Base-by-base conservation (phyloP, 2,888 invertebrate genomes). In the Lamproptera curius region DNA sequence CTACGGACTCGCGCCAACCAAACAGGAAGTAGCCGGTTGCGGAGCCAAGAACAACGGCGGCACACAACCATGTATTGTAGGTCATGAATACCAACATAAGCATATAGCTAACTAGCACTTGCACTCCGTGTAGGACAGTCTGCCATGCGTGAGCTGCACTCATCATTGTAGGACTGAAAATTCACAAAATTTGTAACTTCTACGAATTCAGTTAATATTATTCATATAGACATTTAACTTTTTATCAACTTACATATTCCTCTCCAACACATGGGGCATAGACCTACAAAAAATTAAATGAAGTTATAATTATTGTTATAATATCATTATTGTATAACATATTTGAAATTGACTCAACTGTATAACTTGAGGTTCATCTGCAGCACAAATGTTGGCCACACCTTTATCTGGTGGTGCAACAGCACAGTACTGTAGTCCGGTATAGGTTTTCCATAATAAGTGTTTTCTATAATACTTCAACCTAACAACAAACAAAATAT, bases 51-150 rank as follows among this genome's bases (percentile, higher is more conserved):
- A 97, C 94, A 1, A 97, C 95, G 0, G 97, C 95, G 39, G 95
- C 74, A 75, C 97, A 97, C 50, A 98, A 89, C 96, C 97, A 98
- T 13, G 94, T 92, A 73, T 98, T 98, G 90, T 96, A 98, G 1
- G 97, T 97, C 98, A 98, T 98, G 76, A 98, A 97, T 61, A 97
- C 95, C 75, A 98, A 87, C 98, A 98, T 98, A 41, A 98, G 90
- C 81, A 97, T 93, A 82, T 98, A 97, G 59, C 97, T 96, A 54
- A 97, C 88, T 49, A 96, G 90, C 67, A 98, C 95, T 85, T 97
- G 97, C 14, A 97, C 67, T 53, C 97, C 92, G 73, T 98, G 97
- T 13, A 98, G 90, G 40, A 93, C 79, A 11, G 97, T 97, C 83
- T 98, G 97, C 78, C 93, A 92, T 46, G 91, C 90, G 76, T 98